Evolutionary conservation across 1,140 invertebrate species (phyloP), one percentile per base, ranked within the genome.

Genomic region (Pantala flavescens): DNA sequence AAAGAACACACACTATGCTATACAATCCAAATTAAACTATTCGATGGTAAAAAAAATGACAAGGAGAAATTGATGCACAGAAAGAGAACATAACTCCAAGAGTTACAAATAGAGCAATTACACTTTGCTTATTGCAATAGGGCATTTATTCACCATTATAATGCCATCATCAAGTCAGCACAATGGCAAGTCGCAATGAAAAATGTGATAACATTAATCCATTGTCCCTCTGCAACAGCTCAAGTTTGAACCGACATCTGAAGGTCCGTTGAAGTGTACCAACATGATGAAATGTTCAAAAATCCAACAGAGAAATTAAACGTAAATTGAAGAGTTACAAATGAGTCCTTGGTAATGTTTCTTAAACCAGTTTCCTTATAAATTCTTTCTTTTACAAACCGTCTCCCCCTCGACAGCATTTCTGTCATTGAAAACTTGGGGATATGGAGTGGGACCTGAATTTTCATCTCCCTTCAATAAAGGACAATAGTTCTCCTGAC

Each of bases 21-120:
- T 63, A 63, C 49, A 63, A 63, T 63, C 49, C 49, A 63, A 63
- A 63, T 63, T 63, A 63, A 63, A 63, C 49, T 63, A 63, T 63
- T 63, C 49, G 49, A 63, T 63, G 49, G 49, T 63, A 63, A 63
- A 63, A n/a, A 63, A 63, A 63, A 63, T 63, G 49, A 63, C 49
- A 63, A 63, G 49, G 49, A 63, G 3, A 63, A 63, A 63, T 63
- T 63, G 49, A 63, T 63, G 49, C 49, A 63, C 49, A 63, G 49
- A 63, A 36, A 36, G 28, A 63, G 49, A 63, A 63, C 49, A 63
- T 63, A 63, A 63, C 49, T 63, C 49, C 49, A 63, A 63, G 49
- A 63, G 49, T 63, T 63, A 63, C 49, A 63, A 63, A 63, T 63
- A 63, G 49, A 63, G 14, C 49, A 63, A 63, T 63, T 16, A 63